Base-by-base conservation (phyloP, 2,888 invertebrate genomes). In the Tachina grossa region DNA sequence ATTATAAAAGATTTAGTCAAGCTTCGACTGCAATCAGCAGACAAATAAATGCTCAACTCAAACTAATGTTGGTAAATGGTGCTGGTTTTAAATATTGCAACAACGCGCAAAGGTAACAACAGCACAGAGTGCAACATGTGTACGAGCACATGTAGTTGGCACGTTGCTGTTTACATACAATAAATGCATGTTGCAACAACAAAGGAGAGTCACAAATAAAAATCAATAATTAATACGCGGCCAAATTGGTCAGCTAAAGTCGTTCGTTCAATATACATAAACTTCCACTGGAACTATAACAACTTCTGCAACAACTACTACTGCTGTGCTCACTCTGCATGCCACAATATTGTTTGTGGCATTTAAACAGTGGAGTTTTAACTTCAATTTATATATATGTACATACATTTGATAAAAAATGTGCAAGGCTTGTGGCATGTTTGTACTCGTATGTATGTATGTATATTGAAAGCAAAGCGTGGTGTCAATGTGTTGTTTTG, bases 191-290 rank as follows among this genome's bases (percentile, higher is more conserved):
- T 22, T 19, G 71, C 77, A 79, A 39, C 71, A 77, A 55, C 66
- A 65, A 66, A 68, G 49, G 63, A 71, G 72, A 74, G 55, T 51
- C 65, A 53, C 49, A 83, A 75, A 77, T 63, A 83, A 76, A 83
- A 86, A 79, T 78, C 83, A 85, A 85, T 80, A 83, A 77, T 84
- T 84, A 84, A 83, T 85, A 85, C 78, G 77, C 82, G 80, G 45
- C 69, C 77, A 84, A 86, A 80, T 81, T 81, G 83, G 78, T 72
- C 85, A 83, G 75, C 74, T 55, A 57, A 77, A 69, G 61, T 78
- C 47, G 77, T 83, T 51, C 72, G 49, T 31, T 31, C 31, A 31
- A 31, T 31, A 31, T 31, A 65, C 65, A 69, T 71, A 71, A 82
- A 72, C 31, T 75, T 65, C 63, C 68, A 39, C 10, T 47, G 68